A percentile compares a stretch with the other conserved stretches of the same genome.
Conservation (phyloP, 2,797 vertebrate genomes). For the Eutrigla gurnardus region DNA sequence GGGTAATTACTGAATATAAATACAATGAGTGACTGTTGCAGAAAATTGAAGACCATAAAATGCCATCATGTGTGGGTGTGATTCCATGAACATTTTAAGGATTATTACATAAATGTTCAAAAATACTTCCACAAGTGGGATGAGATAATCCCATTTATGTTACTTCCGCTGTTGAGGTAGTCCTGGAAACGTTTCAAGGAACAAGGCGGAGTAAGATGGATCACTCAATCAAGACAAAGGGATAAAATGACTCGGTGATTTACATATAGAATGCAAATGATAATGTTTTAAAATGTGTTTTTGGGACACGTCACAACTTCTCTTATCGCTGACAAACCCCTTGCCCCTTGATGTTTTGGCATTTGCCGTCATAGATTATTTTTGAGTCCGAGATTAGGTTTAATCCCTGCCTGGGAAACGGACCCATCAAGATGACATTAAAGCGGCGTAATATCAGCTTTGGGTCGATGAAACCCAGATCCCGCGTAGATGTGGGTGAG, state of each 20-base stretch:
- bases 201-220: background rate
- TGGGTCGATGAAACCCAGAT: conserved; percentile 27
- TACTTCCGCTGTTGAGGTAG: background rate
- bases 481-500: conserved; percentile 19
- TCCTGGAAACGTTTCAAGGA: background rate
- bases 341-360: conserved; percentile 42
- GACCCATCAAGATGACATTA: conserved; percentile 52
- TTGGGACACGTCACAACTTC: background rate
- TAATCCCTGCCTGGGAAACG: conserved; percentile 48
- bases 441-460: conserved; percentile 38
- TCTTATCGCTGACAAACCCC: conserved; percentile 12
- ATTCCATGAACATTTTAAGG: background rate
- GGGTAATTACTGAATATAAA: background rate
- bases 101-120: background rate
- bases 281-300: background rate
- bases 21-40: background rate
- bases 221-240: background rate
- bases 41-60: background rate
- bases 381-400: conserved; percentile 51
- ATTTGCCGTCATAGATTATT: conserved; percentile 53
- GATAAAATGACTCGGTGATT: conserved; percentile 2
- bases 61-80: background rate
- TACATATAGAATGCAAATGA: background rate
- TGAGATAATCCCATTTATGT: background rate
- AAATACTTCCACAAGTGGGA: background rate